Percentiles rank a stretch among this genome's conserved stretches.
Conservation (phyloP, 2,888 invertebrate species). For the Pseudoips prasinana region DNA sequence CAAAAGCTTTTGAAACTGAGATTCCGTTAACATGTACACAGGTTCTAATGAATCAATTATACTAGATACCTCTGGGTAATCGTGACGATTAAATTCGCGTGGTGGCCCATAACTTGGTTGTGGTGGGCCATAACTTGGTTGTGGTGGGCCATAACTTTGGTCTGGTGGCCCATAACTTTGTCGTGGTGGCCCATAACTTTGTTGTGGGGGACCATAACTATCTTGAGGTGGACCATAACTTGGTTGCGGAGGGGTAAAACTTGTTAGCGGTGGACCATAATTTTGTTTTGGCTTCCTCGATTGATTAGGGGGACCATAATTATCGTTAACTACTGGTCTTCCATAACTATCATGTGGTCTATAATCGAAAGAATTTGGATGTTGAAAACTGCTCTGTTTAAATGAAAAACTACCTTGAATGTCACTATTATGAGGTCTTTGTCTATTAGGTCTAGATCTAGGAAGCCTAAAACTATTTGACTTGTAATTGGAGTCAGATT, state of each 20-base stretch:
- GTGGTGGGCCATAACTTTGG: slow-evolving; percentile 5
- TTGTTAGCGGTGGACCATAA: too few species aligned
- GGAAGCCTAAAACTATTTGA: not conserved
- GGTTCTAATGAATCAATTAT: slow-evolving; percentile 49
- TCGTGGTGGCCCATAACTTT: slow-evolving; percentile 9
- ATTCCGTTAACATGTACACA: slow-evolving; percentile 64
- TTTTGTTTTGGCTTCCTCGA: too few species aligned
- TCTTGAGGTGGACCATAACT: not conserved
- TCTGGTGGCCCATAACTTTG: slow-evolving; percentile 11
- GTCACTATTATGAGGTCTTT: slow-evolving; percentile 6
- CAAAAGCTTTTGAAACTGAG: slow-evolving; percentile 59
- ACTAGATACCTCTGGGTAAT: slow-evolving; percentile 15
- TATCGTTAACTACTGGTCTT: slow-evolving; percentile 1
- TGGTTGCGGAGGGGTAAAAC: too few species aligned
- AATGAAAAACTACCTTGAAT: slow-evolving; percentile 12
- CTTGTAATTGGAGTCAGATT: slow-evolving; percentile 28
- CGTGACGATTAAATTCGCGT: slow-evolving; percentile 2
- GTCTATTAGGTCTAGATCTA: slow-evolving; percentile 4
- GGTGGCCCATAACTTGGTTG: slow-evolving; percentile 17
- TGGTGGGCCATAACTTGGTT: not conserved
- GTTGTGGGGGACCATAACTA: not conserved
- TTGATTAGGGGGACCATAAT: slow-evolving; percentile 7
- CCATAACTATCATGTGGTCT: slow-evolving; percentile 8
- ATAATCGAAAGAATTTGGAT: slow-evolving; percentile 21
- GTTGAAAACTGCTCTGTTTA: slow-evolving; percentile 16